phyloP scores from a whole-genome alignment of 1,140 invertebrate genomes.

The Drosophila murphyi region DNA sequence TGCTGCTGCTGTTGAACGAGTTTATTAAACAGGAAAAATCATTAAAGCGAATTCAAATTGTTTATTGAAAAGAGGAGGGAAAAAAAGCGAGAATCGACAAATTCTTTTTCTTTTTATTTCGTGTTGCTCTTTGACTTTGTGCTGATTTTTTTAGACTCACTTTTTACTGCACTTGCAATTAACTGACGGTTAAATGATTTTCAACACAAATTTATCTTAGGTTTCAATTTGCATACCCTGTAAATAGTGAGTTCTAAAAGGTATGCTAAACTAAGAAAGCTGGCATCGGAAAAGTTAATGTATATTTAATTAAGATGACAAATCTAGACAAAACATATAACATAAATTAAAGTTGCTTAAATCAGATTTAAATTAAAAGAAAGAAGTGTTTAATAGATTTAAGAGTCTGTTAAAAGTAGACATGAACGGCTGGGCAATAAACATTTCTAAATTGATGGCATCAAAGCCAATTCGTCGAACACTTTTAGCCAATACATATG shows the following conservation, averaged over 20 bases:
- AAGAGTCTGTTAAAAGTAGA: background rate
- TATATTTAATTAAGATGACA: background rate
- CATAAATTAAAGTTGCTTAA: background rate
- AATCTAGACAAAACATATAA: background rate
- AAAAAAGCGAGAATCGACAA: conserved; percentile 47
- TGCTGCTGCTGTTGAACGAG: conserved; percentile 62
- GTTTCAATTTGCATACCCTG: background rate
- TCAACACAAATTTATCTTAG: conserved; percentile 2
- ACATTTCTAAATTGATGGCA: background rate
- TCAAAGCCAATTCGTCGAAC: background rate
- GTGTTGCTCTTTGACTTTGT: conserved; percentile 20
- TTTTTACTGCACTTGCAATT: conserved; percentile 51
- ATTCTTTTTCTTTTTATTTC: conserved; percentile 47
- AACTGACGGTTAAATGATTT: conserved; percentile 32
- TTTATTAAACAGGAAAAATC: conserved; percentile 73
- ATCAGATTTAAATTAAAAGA: background rate
- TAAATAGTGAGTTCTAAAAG: background rate
- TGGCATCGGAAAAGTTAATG: background rate
- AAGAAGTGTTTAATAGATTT: background rate
- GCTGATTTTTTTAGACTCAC: conserved; percentile 47
- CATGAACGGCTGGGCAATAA: conserved; percentile 2
- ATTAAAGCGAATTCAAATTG: conserved; percentile 74
- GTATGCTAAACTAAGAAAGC: background rate
- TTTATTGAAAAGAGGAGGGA: conserved; percentile 51
- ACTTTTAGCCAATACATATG: background rate